These are phyloP conservation scores for Tinea pellionella DNA, from an alignment of 2,888 invertebrate species.

Conservation along the genomic window DNA sequence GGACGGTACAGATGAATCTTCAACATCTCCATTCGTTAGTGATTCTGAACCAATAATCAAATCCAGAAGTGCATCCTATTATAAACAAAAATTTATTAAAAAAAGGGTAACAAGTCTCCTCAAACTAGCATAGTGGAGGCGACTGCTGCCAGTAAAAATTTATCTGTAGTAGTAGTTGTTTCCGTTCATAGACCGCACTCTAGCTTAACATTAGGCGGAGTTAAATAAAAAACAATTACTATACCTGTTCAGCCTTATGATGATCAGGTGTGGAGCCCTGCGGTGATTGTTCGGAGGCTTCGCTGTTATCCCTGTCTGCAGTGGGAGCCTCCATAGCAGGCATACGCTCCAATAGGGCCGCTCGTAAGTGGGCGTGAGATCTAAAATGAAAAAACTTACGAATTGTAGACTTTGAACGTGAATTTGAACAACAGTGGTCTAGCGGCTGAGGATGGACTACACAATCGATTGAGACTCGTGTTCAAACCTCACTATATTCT, in stretches of 20 bases:
- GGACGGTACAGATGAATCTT: conserved; percentile 39
- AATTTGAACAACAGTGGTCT: too few species aligned
- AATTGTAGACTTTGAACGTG: too few species aligned
- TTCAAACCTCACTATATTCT: too few species aligned
- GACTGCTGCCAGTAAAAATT: too few species aligned
- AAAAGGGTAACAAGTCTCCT: neutral
- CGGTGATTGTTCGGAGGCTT: conserved; percentile 22
- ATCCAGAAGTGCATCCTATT: conserved; percentile 87
- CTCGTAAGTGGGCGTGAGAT: conserved; percentile 80
- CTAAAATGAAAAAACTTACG: conserved; percentile 7
- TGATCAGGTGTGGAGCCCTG: conserved; percentile 26
- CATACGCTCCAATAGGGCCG: conserved; percentile 96
- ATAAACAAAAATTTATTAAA: conserved; percentile 19
- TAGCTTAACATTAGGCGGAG: too few species aligned
- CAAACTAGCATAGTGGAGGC: too few species aligned
- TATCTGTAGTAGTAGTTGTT: too few species aligned
- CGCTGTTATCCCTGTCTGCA: conserved; percentile 37
- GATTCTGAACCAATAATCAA: conserved; percentile 81
- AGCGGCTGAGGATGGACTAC: neutral
- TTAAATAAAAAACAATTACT: too few species aligned
- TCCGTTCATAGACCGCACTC: too few species aligned
- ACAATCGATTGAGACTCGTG: too few species aligned
- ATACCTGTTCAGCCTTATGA: conserved; percentile 19
- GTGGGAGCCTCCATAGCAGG: conserved; percentile 82
- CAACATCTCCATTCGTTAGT: conserved; percentile 60